phyloP scores from a whole-genome alignment of 2,113 vertebrate species.

The Mirza zaza region DNA sequence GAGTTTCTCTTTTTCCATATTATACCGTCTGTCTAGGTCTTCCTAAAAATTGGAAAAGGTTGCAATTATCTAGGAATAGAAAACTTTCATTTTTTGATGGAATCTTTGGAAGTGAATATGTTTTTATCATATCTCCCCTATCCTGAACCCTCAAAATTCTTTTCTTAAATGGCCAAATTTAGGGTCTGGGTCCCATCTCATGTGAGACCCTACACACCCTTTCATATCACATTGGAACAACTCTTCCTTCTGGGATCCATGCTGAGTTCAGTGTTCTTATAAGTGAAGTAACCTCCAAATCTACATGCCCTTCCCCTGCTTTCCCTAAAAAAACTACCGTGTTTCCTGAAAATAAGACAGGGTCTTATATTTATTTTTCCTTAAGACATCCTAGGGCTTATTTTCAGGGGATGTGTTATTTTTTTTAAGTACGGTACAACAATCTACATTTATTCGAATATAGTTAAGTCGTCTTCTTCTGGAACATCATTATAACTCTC shows the following conservation, averaged over 20 bases:
- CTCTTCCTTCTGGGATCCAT: neutral
- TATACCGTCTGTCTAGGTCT: slow-evolving; percentile 92
- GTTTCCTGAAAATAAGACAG: too few species aligned
- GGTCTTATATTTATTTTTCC: too few species aligned
- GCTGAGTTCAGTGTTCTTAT: neutral
- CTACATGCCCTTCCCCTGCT: neutral
- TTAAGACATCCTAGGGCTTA: too few species aligned
- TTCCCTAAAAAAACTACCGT: neutral
- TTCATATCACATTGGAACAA: neutral
- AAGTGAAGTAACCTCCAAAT: neutral
- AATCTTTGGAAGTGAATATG: neutral
- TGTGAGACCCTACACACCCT: neutral
- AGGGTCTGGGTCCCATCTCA: neutral
- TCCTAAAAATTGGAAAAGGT: slow-evolving; percentile 85
- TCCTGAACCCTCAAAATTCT: neutral
- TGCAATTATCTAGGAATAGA: neutral
- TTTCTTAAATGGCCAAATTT: neutral
- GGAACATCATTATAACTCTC: too few species aligned
- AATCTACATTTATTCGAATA: too few species aligned
- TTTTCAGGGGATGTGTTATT: too few species aligned
- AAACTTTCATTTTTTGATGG: neutral
- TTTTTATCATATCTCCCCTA: neutral
- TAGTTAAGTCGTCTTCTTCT: too few species aligned
- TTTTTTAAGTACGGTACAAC: too few species aligned
- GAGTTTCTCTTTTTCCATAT: slow-evolving; percentile 93